Conservation (phyloP, 2,888 invertebrate genomes). For the Marasmarcha lunaedactyla region DNA sequence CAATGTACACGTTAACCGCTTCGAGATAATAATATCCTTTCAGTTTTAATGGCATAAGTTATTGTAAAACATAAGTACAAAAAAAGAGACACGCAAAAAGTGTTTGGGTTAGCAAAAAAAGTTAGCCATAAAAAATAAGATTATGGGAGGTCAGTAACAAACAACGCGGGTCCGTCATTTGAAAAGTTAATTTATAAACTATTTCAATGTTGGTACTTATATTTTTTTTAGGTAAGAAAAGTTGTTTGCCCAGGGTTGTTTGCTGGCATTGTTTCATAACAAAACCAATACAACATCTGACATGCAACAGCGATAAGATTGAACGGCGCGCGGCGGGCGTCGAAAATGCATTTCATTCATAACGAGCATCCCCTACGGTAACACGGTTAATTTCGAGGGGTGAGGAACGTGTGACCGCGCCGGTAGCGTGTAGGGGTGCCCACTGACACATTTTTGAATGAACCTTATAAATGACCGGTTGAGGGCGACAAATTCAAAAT, state of each 20-base stretch:
- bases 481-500: constrained; percentile 9
- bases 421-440: constrained; percentile 29
- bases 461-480: constrained; percentile 29
- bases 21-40: constrained; percentile 9
- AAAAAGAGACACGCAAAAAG: constrained; percentile 3
- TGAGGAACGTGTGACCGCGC: constrained; percentile 20
- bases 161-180: background rate
- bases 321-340: background rate
- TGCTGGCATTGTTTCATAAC: too few species aligned
- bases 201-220: too few species aligned
- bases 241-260: too few species aligned
- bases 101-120: constrained; percentile 2
- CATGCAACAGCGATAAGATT: too few species aligned
- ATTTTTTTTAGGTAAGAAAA: too few species aligned
- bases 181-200: too few species aligned
- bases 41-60: constrained; percentile 6
- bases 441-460: constrained; percentile 45
- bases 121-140: background rate
- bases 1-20: constrained; percentile 6
- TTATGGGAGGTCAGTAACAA: background rate
- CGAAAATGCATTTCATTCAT: constrained; percentile 1
- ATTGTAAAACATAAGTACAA: constrained; percentile 2
- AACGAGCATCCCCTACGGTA: background rate
- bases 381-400: constrained; percentile 5
- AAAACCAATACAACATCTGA: too few species aligned